Conservation (phyloP, 2,888 invertebrate genomes). For the Pyrocoelia pectoralis region DNA sequence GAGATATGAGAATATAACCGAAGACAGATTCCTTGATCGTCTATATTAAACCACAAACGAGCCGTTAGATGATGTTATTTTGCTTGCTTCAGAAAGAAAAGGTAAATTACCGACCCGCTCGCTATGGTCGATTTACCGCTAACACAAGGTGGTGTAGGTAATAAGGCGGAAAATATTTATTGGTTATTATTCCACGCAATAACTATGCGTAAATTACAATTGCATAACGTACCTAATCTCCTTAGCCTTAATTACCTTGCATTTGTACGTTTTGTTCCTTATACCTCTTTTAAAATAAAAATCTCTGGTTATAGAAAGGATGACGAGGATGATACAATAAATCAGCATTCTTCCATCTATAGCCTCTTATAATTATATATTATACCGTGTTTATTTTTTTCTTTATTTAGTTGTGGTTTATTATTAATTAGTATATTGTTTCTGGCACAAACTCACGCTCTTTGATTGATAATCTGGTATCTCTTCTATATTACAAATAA, state of each 20-base stretch:
- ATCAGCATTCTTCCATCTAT: constrained; percentile 23
- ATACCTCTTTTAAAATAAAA: constrained; percentile 11
- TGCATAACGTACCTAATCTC: constrained; percentile 18
- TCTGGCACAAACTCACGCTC: constrained; percentile 46
- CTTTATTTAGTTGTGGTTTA: constrained; percentile 38
- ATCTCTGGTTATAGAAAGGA: constrained; percentile 10
- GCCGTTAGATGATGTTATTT: constrained; percentile 26
- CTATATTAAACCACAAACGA: constrained; percentile 25
- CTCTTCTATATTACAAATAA: constrained; percentile 23
- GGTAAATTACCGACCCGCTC: constrained; percentile 6
- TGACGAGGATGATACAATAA: constrained; percentile 24
- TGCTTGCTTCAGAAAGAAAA: constrained; percentile 21
- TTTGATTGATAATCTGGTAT: constrained; percentile 26
- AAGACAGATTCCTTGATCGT: constrained; percentile 31
- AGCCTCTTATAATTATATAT: constrained; percentile 36
- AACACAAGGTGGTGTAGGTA: constrained; percentile 23
- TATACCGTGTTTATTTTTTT: constrained; percentile 37
- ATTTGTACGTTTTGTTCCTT: constrained; percentile 20
- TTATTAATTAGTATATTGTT: constrained; percentile 35
- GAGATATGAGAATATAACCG: constrained; percentile 29
- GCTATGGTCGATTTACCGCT: constrained; percentile 15
- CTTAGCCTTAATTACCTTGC: constrained; percentile 31
- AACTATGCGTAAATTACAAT: constrained; percentile 29
- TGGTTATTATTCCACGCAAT: constrained; percentile 31
- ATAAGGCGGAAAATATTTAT: constrained; percentile 31